phyloP scores from a whole-genome alignment of 2,797 vertebrate species.

The Mus caroli region DNA sequence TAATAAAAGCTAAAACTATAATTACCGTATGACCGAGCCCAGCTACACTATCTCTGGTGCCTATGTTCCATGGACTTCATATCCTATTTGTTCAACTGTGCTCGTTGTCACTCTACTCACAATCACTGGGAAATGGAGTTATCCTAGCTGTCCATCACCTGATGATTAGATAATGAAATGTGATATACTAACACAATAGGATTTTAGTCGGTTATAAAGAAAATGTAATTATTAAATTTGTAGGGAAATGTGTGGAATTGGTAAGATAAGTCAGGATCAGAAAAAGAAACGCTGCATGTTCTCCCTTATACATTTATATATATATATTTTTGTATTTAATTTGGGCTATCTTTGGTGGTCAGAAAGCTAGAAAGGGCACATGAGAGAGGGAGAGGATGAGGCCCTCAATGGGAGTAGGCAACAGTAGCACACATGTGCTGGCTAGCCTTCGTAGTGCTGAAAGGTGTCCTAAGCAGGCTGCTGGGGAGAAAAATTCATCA shows the following conservation, averaged over 20 bases:
- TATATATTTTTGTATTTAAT: not conserved
- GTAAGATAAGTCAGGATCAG: not conserved
- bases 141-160: not conserved
- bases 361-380: not conserved
- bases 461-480: not conserved
- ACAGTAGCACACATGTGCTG: not conserved
- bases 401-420: not conserved
- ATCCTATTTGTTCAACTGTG: not conserved
- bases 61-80: not conserved
- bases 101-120: too few species aligned
- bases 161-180: not conserved
- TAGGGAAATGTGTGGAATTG: not conserved
- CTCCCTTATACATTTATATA: not conserved
- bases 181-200: not conserved
- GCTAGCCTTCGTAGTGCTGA: too few species aligned
- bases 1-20: not conserved
- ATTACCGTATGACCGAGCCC: not conserved
- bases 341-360: not conserved
- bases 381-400: not conserved
- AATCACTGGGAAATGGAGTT: not conserved
- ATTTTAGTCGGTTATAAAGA: not conserved
- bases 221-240: not conserved
- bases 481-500: not conserved
- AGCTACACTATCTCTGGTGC: not conserved
- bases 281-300: not conserved